phyloP scores from a whole-genome alignment of 1,140 invertebrate species.

The Phymorhynchus buccinoides region DNA sequence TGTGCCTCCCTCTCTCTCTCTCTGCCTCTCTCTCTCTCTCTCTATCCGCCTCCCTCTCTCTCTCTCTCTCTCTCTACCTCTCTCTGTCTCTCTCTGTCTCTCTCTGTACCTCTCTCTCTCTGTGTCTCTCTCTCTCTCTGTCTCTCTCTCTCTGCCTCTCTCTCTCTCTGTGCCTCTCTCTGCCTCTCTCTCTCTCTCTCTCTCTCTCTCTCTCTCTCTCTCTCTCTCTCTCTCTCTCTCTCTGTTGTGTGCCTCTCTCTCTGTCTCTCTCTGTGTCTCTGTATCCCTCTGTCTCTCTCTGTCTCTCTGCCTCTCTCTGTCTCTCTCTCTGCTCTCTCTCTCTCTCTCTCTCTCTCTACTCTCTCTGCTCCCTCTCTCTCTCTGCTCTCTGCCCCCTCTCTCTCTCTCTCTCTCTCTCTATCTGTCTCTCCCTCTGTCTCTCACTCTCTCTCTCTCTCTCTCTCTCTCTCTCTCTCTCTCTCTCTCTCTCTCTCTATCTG shows the following conservation, averaged over 20 bases:
- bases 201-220: background rate
- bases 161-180: background rate
- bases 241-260: too few relatives aligned
- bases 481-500: too few relatives aligned
- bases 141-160: background rate
- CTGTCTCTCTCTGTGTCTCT: background rate
- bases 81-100: background rate
- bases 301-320: too few relatives aligned
- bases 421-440: too few relatives aligned
- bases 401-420: background rate
- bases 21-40: too few relatives aligned
- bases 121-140: background rate
- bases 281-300: too few relatives aligned
- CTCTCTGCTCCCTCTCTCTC: background rate
- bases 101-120: background rate
- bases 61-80: background rate
- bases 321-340: background rate
- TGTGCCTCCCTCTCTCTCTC: background rate
- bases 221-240: background rate
- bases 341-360: constrained; percentile 1
- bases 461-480: background rate
- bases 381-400: background rate
- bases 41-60: background rate
- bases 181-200: background rate
- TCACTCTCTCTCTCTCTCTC: too few relatives aligned